phyloP scores from a whole-genome alignment of 2,797 vertebrate species.

The Myripristis murdjan region DNA sequence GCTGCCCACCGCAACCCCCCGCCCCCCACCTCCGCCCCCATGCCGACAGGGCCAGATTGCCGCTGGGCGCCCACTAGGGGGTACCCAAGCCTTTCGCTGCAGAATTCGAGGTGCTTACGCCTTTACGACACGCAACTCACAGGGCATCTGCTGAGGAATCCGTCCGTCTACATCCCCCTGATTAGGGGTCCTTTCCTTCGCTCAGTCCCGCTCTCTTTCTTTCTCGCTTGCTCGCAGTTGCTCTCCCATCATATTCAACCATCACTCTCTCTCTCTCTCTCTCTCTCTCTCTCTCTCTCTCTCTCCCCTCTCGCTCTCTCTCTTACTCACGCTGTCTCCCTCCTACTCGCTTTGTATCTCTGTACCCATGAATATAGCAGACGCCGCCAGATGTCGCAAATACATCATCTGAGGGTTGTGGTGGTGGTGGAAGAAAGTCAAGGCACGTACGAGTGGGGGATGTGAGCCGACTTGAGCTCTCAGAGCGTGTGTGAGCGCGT shows the following conservation, averaged over 20 bases:
- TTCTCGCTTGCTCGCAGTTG: constrained; percentile 39
- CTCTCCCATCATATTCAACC: constrained; percentile 48
- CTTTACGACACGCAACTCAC: constrained; percentile 29
- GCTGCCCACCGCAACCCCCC: constrained; percentile 80
- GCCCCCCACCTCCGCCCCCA: constrained; percentile 48
- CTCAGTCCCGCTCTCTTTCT: constrained; percentile 40
- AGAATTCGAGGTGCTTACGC: constrained; percentile 80
- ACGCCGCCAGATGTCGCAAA: constrained; percentile 99
- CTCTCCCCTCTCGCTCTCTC: constrained; percentile 62
- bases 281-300: constrained; percentile 43
- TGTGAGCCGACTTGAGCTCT: constrained; percentile 78
- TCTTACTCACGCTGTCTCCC: constrained; percentile 31
- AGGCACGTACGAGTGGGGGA: constrained; percentile 94
- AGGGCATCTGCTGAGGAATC: constrained; percentile 55
- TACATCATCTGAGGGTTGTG: constrained; percentile 91
- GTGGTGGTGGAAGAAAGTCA: constrained; percentile 90
- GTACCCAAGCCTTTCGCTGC: constrained; percentile 95
- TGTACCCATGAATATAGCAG: constrained; percentile 87
- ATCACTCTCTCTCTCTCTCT: constrained; percentile 61
- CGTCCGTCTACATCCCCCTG: constrained; percentile 52
- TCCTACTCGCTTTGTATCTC: constrained; percentile 62
- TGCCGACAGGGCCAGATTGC: constrained; percentile 88
- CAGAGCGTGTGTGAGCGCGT: constrained; percentile 57
- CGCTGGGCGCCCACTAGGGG: constrained; percentile 94
- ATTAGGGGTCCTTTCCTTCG: constrained; percentile 49